Conservation (phyloP, 2,797 vertebrate species). For the Numenius phaeopus region DNA sequence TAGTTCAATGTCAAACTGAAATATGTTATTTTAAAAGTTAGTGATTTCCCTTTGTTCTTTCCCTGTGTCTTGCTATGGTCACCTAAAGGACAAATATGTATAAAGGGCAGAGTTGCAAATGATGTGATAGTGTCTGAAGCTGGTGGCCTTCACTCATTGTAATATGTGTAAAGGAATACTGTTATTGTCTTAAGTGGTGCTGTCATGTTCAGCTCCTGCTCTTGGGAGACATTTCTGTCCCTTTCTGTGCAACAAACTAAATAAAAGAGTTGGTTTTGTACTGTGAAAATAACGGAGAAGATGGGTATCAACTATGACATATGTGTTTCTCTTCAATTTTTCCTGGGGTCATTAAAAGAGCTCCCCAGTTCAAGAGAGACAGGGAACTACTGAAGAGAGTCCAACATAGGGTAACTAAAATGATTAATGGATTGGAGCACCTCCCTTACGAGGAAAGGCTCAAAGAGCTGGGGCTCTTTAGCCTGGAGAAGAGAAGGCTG, state of each 20-base stretch:
- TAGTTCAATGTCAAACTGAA: neutral
- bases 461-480: too few species aligned
- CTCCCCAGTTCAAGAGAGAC: too few species aligned
- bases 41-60: neutral
- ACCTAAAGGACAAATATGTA: neutral
- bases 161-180: neutral
- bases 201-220: slow-evolving; percentile 1
- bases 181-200: slow-evolving; percentile 6
- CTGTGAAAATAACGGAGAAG: neutral
- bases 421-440: too few species aligned
- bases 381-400: too few species aligned
- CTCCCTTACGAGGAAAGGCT: too few species aligned
- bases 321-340: neutral
- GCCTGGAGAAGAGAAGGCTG: too few species aligned
- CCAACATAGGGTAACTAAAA: too few species aligned
- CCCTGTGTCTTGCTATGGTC: neutral
- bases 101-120: neutral
- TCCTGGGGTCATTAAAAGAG: neutral
- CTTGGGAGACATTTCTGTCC: neutral
- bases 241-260: neutral
- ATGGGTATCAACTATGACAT: neutral
- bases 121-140: neutral
- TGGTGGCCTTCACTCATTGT: slow-evolving; percentile 12
- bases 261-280: neutral
- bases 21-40: neutral